Percentiles rank a stretch among this genome's conserved stretches.
Conservation (phyloP, 1,140 invertebrate genomes). For the Zaprionus tsacasi region DNA sequence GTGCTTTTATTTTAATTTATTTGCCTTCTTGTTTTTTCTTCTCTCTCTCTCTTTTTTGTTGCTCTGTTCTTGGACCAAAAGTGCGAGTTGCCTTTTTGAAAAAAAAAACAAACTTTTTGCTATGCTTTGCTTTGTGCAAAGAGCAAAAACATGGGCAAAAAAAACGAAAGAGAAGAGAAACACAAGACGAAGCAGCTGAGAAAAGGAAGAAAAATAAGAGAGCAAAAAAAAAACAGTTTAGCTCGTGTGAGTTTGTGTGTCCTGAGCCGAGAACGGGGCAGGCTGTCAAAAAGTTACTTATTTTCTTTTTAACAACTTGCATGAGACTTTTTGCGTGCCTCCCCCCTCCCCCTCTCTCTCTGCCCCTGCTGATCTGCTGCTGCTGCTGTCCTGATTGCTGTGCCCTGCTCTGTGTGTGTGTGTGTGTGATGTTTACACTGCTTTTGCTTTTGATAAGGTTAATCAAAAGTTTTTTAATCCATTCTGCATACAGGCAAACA, state of each 20-base stretch:
- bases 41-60: conserved; percentile 11
- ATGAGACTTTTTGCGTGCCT: conserved; percentile 65
- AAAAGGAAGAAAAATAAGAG: neutral
- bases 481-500: conserved; percentile 81
- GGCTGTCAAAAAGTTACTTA: conserved; percentile 82
- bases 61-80: conserved; percentile 46
- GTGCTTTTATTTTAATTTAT: conserved; percentile 78
- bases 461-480: conserved; percentile 84
- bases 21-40: conserved; percentile 35
- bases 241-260: conserved; percentile 51
- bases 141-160: conserved; percentile 48
- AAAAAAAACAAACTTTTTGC: conserved; percentile 67
- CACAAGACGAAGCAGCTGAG: conserved; percentile 3
- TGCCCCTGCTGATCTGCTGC: conserved; percentile 4
- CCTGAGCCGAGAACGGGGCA: conserved; percentile 29
- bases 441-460: conserved; percentile 83
- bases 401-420: conserved; percentile 52
- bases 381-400: conserved; percentile 62
- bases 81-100: conserved; percentile 72
- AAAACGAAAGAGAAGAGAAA: conserved; percentile 9
- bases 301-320: conserved; percentile 82
- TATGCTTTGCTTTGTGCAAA: conserved; percentile 70
- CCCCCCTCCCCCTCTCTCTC: conserved; percentile 2
- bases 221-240: conserved; percentile 59
- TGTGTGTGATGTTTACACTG: conserved; percentile 76